Conservation (phyloP, 2,797 vertebrate genomes). For the Gymnothorax reevesii region DNA sequence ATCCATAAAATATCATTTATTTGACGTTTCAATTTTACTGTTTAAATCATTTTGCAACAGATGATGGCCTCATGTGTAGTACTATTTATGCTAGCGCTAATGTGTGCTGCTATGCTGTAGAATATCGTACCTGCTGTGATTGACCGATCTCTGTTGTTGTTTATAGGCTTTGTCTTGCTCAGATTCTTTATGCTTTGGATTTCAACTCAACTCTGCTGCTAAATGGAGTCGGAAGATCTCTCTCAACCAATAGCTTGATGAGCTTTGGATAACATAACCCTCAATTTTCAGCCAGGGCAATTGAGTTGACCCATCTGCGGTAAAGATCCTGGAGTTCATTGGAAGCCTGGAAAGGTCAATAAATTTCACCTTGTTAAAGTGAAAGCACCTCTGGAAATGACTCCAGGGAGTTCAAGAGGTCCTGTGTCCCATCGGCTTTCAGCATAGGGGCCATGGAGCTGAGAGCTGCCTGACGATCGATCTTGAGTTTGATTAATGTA, state of each 20-base stretch:
- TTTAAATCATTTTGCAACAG: no score
- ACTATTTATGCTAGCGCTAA: no score
- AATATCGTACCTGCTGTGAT: no score
- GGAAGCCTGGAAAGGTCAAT: neutral
- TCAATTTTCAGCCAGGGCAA: neutral
- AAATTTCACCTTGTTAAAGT: constrained; percentile 5
- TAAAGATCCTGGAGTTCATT: neutral
- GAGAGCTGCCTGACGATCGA: neutral
- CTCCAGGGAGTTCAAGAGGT: neutral
- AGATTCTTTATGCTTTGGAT: neutral
- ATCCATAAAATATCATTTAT: no score
- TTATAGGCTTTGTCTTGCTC: neutral
- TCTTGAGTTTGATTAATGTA: constrained; percentile 8
- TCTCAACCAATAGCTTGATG: neutral
- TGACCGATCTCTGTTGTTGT: neutral
- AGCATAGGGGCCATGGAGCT: neutral
- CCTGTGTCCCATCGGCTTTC: neutral
- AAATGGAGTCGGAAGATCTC: neutral
- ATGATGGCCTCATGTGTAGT: no score
- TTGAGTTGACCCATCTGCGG: constrained; percentile 4
- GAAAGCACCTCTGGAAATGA: constrained; percentile 21
- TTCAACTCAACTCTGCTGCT: neutral
- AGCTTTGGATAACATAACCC: constrained; percentile 17
- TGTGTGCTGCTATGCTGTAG: no score
- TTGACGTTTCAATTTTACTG: no score